Base-by-base conservation (phyloP, 2,888 invertebrate genomes). In the Tinea semifulvella region DNA sequence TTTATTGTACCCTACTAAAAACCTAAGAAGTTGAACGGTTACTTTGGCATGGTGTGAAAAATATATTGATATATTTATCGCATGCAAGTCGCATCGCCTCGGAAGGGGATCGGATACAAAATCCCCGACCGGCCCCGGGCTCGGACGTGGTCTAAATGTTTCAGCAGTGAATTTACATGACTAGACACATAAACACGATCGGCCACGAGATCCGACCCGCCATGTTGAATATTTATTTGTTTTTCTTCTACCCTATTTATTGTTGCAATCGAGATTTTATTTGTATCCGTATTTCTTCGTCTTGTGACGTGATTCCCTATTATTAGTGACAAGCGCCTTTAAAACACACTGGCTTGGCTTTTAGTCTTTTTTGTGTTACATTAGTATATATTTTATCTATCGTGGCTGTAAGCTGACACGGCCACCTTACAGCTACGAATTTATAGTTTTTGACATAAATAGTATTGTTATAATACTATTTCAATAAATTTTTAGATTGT, bases 91-190 rank as follows among this genome's bases (percentile, higher is more conserved):
- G 63, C 65, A 64, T 60, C 50, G 49, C 50, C 38, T 40, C 19
- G 55, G 43, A 55, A 58, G 59, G 58, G 61, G 53, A 47, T 50
- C 55, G 50, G 55, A 49, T 52, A 51, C 53, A 55, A 49, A 40
- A 40, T 56, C 56, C 55, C 50, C 56, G 59, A 57, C 52, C 17
- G 22, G 57, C 45, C 40, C 28, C 26, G 36, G 40, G 40, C 27
- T 36, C 27, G 35, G 22, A 28, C 70, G 71, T 65, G 73, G 68
- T 63, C 64, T 69, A 72, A 74, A 75, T 77, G 71, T 75, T 74
- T 74, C 72, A 72, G 56, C 48, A 47, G 54, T 56, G 48, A 47
- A 51, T 51, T 50, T 50, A 49, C 50, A 49, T 52, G 45, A 42
- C 42, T 42, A 47, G 45, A 47, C 42, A 26, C 47, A 45, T 47